Conservation (phyloP, 2,113 vertebrate genomes). For the Cebus imitator region DNA sequence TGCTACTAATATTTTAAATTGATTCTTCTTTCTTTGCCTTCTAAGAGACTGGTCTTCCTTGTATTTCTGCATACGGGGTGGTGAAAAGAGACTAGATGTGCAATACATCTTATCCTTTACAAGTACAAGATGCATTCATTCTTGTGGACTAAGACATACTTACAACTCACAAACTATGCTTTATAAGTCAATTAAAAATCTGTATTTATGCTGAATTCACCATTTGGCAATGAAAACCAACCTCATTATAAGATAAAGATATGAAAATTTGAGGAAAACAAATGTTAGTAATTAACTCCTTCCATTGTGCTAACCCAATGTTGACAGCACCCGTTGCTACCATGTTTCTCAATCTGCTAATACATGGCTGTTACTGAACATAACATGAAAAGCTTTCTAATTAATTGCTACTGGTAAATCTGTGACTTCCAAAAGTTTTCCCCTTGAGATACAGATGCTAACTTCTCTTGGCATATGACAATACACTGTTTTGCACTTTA, state of each 20-base stretch:
- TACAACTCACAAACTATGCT: background rate
- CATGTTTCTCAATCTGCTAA: conserved; percentile 66
- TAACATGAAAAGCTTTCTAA: conserved; percentile 59
- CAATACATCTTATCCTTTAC: background rate
- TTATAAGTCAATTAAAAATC: conserved; percentile 3
- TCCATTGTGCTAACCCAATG: conserved; percentile 50
- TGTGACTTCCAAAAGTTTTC: conserved; percentile 61
- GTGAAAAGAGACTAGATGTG: conserved; percentile 15
- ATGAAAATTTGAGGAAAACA: conserved; percentile 40
- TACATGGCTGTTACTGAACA: conserved; percentile 45
- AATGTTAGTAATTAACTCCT: conserved; percentile 57
- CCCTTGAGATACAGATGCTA: conserved; percentile 42
- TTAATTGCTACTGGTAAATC: conserved; percentile 65
- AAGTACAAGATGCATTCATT: background rate
- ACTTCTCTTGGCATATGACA: conserved; percentile 43
- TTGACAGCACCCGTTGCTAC: conserved; percentile 72
- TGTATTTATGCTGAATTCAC: background rate
- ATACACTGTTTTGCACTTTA: conserved; percentile 16
- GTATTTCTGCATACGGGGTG: background rate
- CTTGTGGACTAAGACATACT: background rate
- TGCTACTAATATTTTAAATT: background rate
- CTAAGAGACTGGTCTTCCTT: background rate
- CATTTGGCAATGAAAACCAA: conserved; percentile 55
- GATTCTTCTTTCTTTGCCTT: background rate
- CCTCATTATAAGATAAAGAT: conserved; percentile 29